Conservation (phyloP, 2,888 invertebrate genomes). For the Chaitophorus viminalis region DNA sequence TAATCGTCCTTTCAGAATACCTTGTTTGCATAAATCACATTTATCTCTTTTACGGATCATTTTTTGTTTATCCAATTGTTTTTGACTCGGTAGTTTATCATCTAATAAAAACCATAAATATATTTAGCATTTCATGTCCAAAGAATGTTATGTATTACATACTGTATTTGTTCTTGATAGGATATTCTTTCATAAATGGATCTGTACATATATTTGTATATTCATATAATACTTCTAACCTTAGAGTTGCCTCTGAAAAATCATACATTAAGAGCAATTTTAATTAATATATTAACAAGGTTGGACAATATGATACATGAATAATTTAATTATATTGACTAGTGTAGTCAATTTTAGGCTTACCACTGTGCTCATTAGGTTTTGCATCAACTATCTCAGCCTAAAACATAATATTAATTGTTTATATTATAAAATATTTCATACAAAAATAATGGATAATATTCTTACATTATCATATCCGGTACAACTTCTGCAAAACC, state of each 20-base stretch:
- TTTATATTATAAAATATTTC: neutral
- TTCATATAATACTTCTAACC: neutral
- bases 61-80: conserved; percentile 39
- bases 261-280: too few relatives aligned
- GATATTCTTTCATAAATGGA: neutral
- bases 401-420: conserved; percentile 1
- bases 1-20: conserved; percentile 31
- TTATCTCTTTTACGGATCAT: conserved; percentile 42
- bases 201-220: neutral
- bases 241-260: conserved; percentile 5
- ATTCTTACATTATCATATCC: conserved; percentile 20
- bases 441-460: neutral
- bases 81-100: conserved; percentile 16
- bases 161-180: conserved; percentile 20
- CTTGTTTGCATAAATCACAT: conserved; percentile 40
- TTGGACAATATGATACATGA: neutral
- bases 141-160: neutral
- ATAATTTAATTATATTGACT: neutral
- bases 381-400: neutral
- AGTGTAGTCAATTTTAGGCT: neutral
- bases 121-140: neutral
- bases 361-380: neutral
- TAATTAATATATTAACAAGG: neutral
- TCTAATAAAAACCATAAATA: conserved; percentile 16
- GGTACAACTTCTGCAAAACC: conserved; percentile 10